Evolutionary conservation across 37 sponge, comb jelly and placozoan species (phyloP).

Genomic region (Spongilla lacustris): DNA sequence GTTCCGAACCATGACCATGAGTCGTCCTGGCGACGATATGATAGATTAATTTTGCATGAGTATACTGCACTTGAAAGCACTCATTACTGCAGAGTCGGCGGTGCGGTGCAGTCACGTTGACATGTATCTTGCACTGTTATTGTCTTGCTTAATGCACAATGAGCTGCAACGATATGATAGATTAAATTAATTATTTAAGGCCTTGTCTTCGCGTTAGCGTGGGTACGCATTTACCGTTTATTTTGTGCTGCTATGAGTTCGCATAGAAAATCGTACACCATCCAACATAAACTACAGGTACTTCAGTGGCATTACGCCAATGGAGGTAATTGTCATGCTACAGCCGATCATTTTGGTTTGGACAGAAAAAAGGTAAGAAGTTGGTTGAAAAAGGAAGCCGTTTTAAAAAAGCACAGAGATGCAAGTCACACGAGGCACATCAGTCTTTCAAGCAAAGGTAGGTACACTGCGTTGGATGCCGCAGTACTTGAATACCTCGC

Average conservation of each 20-base stretch:
- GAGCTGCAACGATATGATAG: too few relatives aligned
- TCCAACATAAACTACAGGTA: conserved; percentile 12
- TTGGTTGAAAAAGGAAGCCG: conserved; percentile 8
- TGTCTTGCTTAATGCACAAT: too few relatives aligned
- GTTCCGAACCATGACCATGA: not conserved
- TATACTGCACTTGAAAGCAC: too few relatives aligned
- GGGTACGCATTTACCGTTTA: not conserved
- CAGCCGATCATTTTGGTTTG: conserved; percentile 14
- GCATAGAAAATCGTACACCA: conserved; percentile 24
- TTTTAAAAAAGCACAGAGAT: not conserved
- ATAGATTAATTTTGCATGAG: not conserved
- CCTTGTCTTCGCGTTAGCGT: not conserved
- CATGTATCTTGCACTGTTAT: too few relatives aligned
- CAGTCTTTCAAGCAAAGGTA: not conserved
- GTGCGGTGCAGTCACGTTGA: too few relatives aligned
- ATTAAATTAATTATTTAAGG: not conserved
- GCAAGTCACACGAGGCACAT: not conserved
- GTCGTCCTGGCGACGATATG: too few relatives aligned
- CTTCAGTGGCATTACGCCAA: conserved; percentile 13
- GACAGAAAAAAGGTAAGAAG: conserved; percentile 27
- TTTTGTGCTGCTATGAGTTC: not conserved
- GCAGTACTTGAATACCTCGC: conserved; percentile 19
- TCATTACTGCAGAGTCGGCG: too few relatives aligned
- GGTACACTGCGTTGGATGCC: not conserved
- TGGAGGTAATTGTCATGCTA: conserved; percentile 8